A percentile compares a stretch with the other conserved stretches of the same genome.
These are phyloP conservation scores for Pluvianellus socialis DNA, from an alignment of 2,113 vertebrate species.

Conservation along the genomic window DNA sequence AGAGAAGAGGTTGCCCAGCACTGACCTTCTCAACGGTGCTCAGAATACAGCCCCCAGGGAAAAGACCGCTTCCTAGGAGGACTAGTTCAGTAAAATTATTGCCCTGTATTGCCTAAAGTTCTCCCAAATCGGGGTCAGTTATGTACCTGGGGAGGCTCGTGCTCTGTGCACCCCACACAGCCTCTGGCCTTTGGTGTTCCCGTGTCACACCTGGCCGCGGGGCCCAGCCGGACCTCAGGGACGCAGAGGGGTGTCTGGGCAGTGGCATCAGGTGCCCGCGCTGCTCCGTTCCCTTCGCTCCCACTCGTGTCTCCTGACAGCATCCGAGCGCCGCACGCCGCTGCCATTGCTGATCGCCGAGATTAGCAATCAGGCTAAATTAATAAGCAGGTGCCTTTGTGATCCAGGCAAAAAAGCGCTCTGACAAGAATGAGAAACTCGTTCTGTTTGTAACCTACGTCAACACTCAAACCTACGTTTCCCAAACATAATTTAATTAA, in stretches of 20 bases:
- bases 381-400: conserved; percentile 20
- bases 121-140: neutral
- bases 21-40: neutral
- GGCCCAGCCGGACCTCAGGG: neutral
- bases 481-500: conserved; percentile 12
- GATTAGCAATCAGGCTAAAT: conserved; percentile 10
- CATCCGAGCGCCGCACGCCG: neutral
- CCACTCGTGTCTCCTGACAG: neutral
- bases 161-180: neutral
- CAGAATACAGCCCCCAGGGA: neutral
- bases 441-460: neutral
- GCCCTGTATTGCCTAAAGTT: neutral
- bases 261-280: neutral
- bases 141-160: neutral
- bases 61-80: neutral
- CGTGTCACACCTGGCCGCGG: neutral
- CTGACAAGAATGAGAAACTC: neutral
- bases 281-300: neutral
- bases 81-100: neutral
- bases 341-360: conserved; percentile 5
- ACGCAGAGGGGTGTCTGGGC: neutral
- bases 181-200: neutral
- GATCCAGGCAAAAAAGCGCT: neutral
- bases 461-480: neutral
- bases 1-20: neutral